phyloP scores from a whole-genome alignment of 2,113 vertebrate genomes.

The Plecturocebus donacophilus region DNA sequence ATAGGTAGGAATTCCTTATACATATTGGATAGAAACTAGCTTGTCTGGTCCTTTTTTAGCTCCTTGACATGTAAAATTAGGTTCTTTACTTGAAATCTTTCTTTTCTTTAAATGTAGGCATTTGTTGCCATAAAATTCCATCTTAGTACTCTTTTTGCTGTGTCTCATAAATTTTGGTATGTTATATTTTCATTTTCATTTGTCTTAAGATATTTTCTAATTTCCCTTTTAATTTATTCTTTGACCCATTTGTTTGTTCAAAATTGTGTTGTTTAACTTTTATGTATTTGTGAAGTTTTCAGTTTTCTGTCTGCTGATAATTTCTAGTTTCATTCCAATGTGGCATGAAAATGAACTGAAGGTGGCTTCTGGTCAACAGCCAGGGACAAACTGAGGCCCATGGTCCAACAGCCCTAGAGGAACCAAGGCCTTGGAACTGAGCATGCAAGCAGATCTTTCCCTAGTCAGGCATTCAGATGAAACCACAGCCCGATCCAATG shows the following conservation, averaged over 20 bases:
- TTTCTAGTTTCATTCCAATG: neutral
- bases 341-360: no score
- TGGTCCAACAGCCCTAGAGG: rapidly evolving
- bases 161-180: neutral
- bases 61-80: neutral
- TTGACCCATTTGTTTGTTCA: neutral
- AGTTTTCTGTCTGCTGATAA: neutral
- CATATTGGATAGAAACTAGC: neutral
- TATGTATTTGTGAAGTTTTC: neutral
- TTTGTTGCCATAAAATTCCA: neutral
- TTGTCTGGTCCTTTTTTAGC: neutral
- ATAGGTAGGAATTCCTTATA: neutral
- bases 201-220: neutral
- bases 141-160: neutral
- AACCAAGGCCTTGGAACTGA: rapidly evolving
- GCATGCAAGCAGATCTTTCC: neutral
- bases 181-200: neutral
- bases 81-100: neutral
- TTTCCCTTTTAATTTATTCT: neutral
- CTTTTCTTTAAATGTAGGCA: neutral
- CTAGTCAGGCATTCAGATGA: rapidly evolving
- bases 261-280: neutral
- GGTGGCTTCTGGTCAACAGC: no score
- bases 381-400: neutral
- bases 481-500: neutral